These are phyloP conservation scores for Cetoscarus ocellatus DNA, from an alignment of 2,797 vertebrate species.

Conservation along the genomic window DNA sequence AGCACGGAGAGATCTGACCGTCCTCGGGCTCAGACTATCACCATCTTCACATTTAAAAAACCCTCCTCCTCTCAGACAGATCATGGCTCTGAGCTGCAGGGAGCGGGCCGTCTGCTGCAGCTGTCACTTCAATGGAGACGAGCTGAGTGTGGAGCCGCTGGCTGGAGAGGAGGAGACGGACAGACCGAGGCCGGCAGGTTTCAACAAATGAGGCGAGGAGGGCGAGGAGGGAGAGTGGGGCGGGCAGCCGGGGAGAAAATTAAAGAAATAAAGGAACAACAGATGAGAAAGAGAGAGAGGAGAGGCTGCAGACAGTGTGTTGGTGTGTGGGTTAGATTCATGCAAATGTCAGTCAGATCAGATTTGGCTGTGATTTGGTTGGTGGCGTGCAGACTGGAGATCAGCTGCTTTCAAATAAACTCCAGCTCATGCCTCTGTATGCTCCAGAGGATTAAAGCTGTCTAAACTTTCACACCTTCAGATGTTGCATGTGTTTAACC, in stretches of 20 bases:
- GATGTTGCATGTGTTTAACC: too few species aligned
- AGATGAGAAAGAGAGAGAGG: not conserved
- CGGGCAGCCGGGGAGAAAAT: constrained; percentile 13
- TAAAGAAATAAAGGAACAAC: not conserved
- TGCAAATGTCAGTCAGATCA: constrained; percentile 23
- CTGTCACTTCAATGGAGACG: not conserved
- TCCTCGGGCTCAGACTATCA: not conserved
- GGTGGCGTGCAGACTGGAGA: not conserved
- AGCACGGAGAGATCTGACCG: not conserved
- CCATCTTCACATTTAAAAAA: too few species aligned
- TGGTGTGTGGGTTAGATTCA: not conserved
- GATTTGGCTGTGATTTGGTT: constrained; percentile 41
- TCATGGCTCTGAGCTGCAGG: not conserved
- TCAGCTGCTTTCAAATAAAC: too few species aligned
- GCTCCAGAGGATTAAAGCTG: too few species aligned
- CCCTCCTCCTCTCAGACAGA: not conserved
- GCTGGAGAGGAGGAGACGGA: not conserved
- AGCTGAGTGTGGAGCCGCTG: not conserved
- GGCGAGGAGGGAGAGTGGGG: not conserved
- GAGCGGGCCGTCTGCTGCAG: constrained; percentile 3
- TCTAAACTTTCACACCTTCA: too few species aligned
- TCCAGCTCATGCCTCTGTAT: too few species aligned
- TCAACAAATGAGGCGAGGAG: not conserved
- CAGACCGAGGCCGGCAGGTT: constrained; percentile 12
- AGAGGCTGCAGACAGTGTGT: not conserved